Evolutionary conservation across 2,113 vertebrate species (phyloP), one percentile per base, ranked within the genome.

Genomic region (Leptobrachium leishanense): DNA sequence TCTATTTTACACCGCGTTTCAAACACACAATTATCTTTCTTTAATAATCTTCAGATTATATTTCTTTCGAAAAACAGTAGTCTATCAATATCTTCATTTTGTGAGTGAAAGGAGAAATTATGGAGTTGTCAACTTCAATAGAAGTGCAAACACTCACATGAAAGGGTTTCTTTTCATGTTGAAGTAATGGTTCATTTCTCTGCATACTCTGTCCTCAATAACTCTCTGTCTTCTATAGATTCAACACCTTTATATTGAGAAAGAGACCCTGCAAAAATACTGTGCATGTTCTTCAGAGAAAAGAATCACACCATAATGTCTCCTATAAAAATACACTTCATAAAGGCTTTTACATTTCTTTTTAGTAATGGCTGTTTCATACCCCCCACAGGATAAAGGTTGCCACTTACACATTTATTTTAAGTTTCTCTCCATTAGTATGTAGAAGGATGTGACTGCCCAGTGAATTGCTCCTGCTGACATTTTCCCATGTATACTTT

Each of bases 21-120:
- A 77, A 69, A 68, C 54, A 59, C 68, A 77, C 76, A 77, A 70
- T 63, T 77, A 69, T 68, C 43, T 70, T 44, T 59, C 67, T 46
- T 55, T 69, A 13, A 69, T 62, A 62, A 54, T 31, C 20, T 31
- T 31, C 20, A 31, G 20, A 62, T 44, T 39, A 42, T 5, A 53
- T 69, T 59, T 69, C 53, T 31, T 31, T 31, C 20, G 20, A 69
- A 46, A 77, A 46, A 70, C 67, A 62, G 9, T 63, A 11, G 62
- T 64, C 62, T 64, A 10, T 64, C 31, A 64, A 10, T 68, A 43
- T 70, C 53, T 63, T 63, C 5, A 10, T 53, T 46, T 70, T 63
- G 68, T 5, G 15, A 69, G 68, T 68, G 65, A 77, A 31, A 68
- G 55, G 41, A 12, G 66, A 77, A 43, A 69, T 69, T 69, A 66